Percentiles rank a stretch among this genome's conserved stretches.
phyloP scores from a whole-genome alignment of 2,113 vertebrate species.

The Tetraodon nigroviridis region DNA sequence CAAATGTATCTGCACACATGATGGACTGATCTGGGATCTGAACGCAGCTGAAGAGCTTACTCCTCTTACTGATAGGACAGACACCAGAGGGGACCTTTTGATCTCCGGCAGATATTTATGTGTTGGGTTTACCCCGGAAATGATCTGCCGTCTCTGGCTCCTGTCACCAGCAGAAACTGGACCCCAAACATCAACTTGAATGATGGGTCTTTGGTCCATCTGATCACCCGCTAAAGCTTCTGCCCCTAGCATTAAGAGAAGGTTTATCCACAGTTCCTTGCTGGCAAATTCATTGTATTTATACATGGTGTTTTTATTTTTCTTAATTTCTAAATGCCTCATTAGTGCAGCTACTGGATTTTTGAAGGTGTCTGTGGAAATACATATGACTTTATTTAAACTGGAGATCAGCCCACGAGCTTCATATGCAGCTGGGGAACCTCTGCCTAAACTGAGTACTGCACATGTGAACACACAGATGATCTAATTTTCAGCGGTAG shows the following conservation, averaged over 20 bases:
- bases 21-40: slow-evolving; percentile 8
- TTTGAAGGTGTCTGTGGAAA: no score
- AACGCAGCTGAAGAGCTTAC: not conserved
- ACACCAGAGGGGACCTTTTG: slow-evolving; percentile 19
- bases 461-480: not conserved
- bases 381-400: no score
- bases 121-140: slow-evolving; percentile 1
- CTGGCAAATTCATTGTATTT: slow-evolving; percentile 8
- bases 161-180: not conserved
- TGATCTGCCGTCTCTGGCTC: slow-evolving; percentile 2
- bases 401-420: no score
- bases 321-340: no score
- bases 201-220: slow-evolving; percentile 11
- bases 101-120: slow-evolving; percentile 46
- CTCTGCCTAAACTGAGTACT: no score
- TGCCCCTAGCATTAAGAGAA: slow-evolving; percentile 25
- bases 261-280: slow-evolving; percentile 42
- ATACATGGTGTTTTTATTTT: no score
- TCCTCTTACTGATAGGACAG: slow-evolving; percentile 26
- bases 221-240: slow-evolving; percentile 48
- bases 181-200: slow-evolving; percentile 24
- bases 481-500: no score
- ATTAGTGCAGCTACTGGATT: no score
- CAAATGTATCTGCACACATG: slow-evolving; percentile 14
- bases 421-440: no score